A percentile compares a stretch with the other conserved stretches of the same genome.
Conservation (phyloP, 2,113 vertebrate genomes). For the Caretta caretta region DNA sequence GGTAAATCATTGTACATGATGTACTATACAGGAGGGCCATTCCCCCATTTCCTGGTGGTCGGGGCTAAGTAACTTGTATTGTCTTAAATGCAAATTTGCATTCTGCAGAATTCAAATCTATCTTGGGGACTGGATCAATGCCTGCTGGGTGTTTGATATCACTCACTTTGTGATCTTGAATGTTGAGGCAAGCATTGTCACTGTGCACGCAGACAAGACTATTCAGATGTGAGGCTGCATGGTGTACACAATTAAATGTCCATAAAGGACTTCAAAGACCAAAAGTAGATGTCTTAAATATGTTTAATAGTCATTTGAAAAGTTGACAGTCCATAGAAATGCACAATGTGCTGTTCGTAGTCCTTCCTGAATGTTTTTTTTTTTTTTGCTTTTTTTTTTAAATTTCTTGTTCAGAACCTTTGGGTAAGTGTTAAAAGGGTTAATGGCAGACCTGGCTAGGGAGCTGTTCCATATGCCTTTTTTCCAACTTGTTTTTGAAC, state of each 20-base stretch:
- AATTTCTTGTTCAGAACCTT: not conserved
- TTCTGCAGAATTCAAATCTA: slow-evolving; percentile 3
- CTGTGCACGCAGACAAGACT: not conserved
- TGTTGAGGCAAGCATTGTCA: not conserved
- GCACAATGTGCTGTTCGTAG: not conserved
- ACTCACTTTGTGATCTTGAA: slow-evolving; percentile 43
- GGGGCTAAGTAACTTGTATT: not conserved
- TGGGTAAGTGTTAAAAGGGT: not conserved
- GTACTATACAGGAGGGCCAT: not conserved
- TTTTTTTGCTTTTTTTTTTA: not conserved
- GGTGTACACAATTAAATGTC: not conserved
- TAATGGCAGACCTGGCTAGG: not conserved
- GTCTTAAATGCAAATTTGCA: not conserved
- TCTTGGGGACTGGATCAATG: not conserved
- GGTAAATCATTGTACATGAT: not conserved
- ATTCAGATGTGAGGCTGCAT: not conserved
- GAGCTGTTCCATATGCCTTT: accelerated
- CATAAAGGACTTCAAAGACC: not conserved
- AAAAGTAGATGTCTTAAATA: slow-evolving; percentile 43
- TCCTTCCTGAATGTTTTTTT: not conserved
- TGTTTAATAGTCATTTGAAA: slow-evolving; percentile 53
- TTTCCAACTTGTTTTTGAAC: slow-evolving; percentile 2
- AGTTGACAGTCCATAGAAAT: slow-evolving; percentile 26
- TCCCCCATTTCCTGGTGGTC: slow-evolving; percentile 3
- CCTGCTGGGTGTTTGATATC: slow-evolving; percentile 27